Base-by-base conservation (phyloP, 1,140 invertebrate genomes). In the Delia radicum region DNA sequence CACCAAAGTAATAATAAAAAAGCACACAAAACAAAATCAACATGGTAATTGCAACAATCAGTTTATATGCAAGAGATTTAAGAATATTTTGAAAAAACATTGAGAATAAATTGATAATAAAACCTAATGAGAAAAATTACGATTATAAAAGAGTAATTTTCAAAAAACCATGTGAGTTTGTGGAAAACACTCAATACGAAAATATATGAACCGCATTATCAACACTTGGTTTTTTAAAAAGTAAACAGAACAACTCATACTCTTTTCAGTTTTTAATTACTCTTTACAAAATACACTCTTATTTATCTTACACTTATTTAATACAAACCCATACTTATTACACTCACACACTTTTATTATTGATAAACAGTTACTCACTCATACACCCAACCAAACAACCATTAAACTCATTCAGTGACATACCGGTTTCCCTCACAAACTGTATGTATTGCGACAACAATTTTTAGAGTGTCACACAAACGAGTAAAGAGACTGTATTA, bases 401-500 rank as follows among this genome's bases (percentile, higher is more conserved):
- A 26, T 65, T 27, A 6, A 15, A 65, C n/a, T 15, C 27, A 63
- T 12, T 63, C 61, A 65, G 62, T 65, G 62, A 65, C 62, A 65
- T 65, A 29, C 62, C 62, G 62, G 62, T 65, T 65, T 65, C 10
- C 62, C 26, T n/a, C 27, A 65, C 28, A 29, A 37, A 33, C 29
- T 72, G 69, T 37, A n/a, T n/a, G n/a, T n/a, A n/a, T n/a, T n/a
- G 71, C 71, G 69, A 76, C 71, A 42, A 67, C 61, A 62, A 76
- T 73, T 73, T 73, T 73, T 76, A 42, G 26, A 76, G 71, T 76
- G 75, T 76, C 75, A 76, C 75, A 76, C 71, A 67, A n/a, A n/a
- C n/a, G n/a, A n/a, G n/a, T 37, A 76, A 76, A 76, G 75, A 76
- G 75, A 76, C 71, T 61, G 55, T 69, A 72, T 71, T 33, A 71